Evolutionary conservation across 2,797 vertebrate species (phyloP).

Genomic region (Characodon lateralis): DNA sequence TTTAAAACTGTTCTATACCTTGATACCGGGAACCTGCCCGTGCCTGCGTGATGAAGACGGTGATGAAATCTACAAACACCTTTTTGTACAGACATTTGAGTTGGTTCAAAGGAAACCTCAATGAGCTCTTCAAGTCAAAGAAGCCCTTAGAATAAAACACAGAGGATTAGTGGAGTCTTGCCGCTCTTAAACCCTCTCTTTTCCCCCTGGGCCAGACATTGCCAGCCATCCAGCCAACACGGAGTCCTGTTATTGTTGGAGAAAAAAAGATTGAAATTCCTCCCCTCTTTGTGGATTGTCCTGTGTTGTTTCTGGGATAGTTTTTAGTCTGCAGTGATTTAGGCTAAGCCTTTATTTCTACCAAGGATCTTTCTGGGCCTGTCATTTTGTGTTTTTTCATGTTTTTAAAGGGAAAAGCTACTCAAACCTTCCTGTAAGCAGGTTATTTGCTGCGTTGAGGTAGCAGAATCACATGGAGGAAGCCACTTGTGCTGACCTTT

Average conservation of each 20-base stretch:
- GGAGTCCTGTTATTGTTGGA: slow-evolving; percentile 19
- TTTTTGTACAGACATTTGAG: slow-evolving; percentile 30
- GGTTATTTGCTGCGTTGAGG: slow-evolving; percentile 21
- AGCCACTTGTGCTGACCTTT: slow-evolving; percentile 46
- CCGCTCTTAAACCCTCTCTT: slow-evolving; percentile 49
- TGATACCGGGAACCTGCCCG: neutral
- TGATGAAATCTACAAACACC: slow-evolving; percentile 26
- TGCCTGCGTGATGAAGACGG: neutral
- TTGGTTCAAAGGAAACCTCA: slow-evolving; percentile 40
- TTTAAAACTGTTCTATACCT: neutral
- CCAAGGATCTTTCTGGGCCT: slow-evolving; percentile 31
- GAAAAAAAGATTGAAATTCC: slow-evolving; percentile 50
- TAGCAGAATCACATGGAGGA: slow-evolving; percentile 36
- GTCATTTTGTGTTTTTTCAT: slow-evolving; percentile 11
- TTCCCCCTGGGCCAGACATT: slow-evolving; percentile 41
- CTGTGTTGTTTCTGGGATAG: slow-evolving; percentile 35
- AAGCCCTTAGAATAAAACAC: slow-evolving; percentile 50
- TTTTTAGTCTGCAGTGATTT: slow-evolving; percentile 56
- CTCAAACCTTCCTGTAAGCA: neutral
- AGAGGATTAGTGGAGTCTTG: slow-evolving; percentile 62
- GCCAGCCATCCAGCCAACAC: slow-evolving; percentile 41
- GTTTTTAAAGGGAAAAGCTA: slow-evolving; percentile 34
- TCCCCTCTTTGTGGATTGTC: slow-evolving; percentile 41
- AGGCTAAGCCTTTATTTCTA: slow-evolving; percentile 57
- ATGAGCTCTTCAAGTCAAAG: slow-evolving; percentile 53